Evolutionary conservation across 2,888 invertebrate genomes (phyloP).

Genomic region (Pseudoips prasinana): DNA sequence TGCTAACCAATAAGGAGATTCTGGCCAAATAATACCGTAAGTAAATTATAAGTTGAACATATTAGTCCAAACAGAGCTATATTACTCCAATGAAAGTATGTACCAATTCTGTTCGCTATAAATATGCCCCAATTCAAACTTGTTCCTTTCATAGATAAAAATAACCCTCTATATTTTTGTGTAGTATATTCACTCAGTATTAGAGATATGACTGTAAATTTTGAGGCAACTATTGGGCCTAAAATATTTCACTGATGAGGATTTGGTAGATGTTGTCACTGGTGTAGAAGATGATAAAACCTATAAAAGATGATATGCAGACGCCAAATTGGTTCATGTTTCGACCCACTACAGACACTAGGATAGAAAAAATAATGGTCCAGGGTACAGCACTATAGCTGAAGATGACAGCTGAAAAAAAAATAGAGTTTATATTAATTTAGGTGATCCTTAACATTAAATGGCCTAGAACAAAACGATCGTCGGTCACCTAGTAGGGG

Average conservation of each 20-base stretch:
- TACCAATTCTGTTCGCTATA: slow-evolving; percentile 38
- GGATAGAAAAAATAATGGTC: too few relatives aligned
- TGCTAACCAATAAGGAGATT: slow-evolving; percentile 42
- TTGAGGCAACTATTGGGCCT: too few relatives aligned
- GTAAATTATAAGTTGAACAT: slow-evolving; percentile 21
- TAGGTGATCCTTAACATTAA: too few relatives aligned
- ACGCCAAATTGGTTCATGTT: too few relatives aligned
- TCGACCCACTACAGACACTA: too few relatives aligned
- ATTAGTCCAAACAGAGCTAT: slow-evolving; percentile 35
- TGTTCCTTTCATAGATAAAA: slow-evolving; percentile 33
- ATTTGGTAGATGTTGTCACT: slow-evolving; percentile 27
- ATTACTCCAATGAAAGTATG: slow-evolving; percentile 40
- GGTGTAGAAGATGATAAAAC: slow-evolving; percentile 24
- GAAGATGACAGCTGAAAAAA: too few relatives aligned
- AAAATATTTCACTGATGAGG: slow-evolving; percentile 30
- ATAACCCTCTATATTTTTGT: slow-evolving; percentile 26
- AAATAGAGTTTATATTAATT: too few relatives aligned
- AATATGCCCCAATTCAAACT: slow-evolving; percentile 23
- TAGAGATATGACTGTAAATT: slow-evolving; percentile 21
- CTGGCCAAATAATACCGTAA: slow-evolving; percentile 32
- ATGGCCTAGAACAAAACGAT: too few relatives aligned
- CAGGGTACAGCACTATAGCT: too few relatives aligned
- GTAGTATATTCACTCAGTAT: slow-evolving; percentile 22
- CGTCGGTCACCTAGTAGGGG: too few relatives aligned
- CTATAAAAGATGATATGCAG: too few relatives aligned